Evolutionary conservation across 1,140 invertebrate species (phyloP).

Genomic region (Ectropis grisescens): DNA sequence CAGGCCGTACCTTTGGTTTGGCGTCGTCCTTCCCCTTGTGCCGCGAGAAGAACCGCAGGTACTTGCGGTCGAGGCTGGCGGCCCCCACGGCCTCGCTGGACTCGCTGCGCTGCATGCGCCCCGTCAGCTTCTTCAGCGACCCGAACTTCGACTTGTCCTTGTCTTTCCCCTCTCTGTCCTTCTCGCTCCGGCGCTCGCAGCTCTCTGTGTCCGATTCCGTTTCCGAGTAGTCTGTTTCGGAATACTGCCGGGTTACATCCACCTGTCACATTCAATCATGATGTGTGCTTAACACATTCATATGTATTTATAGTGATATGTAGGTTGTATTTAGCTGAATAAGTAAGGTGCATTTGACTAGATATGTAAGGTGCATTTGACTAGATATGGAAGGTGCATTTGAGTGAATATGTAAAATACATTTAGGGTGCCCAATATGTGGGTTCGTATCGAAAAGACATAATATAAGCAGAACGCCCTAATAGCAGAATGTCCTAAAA

Average conservation of each 20-base stretch:
- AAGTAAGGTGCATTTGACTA: too few species aligned
- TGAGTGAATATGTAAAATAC: too few species aligned
- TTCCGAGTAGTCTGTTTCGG: constrained; percentile 85
- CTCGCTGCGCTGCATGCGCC: constrained; percentile 38
- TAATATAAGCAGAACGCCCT: too few species aligned
- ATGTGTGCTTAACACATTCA: too few species aligned
- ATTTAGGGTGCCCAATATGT: too few species aligned
- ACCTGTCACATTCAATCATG: too few species aligned
- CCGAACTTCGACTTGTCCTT: constrained; percentile 59
- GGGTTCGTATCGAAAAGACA: too few species aligned
- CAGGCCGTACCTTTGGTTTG: constrained; percentile 15
- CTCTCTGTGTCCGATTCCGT: constrained; percentile 57
- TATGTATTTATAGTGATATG: too few species aligned
- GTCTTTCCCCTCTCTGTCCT: constrained; percentile 35
- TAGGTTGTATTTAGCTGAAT: too few species aligned
- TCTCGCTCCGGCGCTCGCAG: constrained; percentile 15
- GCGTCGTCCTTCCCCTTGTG: constrained; percentile 38
- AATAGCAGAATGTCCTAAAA: too few species aligned
- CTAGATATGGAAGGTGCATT: too few species aligned
- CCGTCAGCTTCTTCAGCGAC: constrained; percentile 44
- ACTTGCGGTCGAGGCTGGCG: constrained; percentile 82
- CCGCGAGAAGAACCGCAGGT: constrained; percentile 70
- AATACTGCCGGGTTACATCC: constrained; percentile 75
- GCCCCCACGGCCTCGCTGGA: constrained; percentile 69
- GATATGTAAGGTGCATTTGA: too few species aligned